Percentiles rank a stretch among this genome's conserved stretches.
phyloP scores from a whole-genome alignment of 2,113 vertebrate species.

The Pristiophorus japonicus region DNA sequence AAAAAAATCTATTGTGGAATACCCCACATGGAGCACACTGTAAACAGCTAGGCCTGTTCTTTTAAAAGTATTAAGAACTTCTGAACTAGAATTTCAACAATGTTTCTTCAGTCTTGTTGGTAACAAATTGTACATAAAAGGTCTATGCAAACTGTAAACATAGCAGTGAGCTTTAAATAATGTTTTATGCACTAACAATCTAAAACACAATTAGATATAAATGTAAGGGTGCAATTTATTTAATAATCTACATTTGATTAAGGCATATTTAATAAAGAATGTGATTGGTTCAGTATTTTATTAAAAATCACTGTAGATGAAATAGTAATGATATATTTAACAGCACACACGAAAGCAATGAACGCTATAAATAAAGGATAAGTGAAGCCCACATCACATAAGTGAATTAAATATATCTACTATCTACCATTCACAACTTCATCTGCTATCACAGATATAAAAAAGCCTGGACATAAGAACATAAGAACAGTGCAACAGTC shows the following conservation, averaged over 20 bases:
- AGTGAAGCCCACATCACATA: background rate
- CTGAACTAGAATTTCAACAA: background rate
- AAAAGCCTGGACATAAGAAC: too few relatives aligned
- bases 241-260: background rate
- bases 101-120: background rate
- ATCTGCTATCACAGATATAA: background rate
- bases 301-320: background rate
- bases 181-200: background rate
- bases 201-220: background rate
- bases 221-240: background rate
- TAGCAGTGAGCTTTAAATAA: background rate
- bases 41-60: background rate
- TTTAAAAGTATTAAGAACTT: background rate
- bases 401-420: background rate
- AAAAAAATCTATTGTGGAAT: background rate
- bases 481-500: too few relatives aligned
- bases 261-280: background rate
- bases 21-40: background rate
- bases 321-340: background rate
- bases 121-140: background rate
- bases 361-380: background rate
- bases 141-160: background rate
- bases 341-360: background rate
- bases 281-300: background rate
- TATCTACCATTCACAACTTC: background rate